Conservation (phyloP, 2,888 invertebrate species). For the Ametastegia equiseti region DNA sequence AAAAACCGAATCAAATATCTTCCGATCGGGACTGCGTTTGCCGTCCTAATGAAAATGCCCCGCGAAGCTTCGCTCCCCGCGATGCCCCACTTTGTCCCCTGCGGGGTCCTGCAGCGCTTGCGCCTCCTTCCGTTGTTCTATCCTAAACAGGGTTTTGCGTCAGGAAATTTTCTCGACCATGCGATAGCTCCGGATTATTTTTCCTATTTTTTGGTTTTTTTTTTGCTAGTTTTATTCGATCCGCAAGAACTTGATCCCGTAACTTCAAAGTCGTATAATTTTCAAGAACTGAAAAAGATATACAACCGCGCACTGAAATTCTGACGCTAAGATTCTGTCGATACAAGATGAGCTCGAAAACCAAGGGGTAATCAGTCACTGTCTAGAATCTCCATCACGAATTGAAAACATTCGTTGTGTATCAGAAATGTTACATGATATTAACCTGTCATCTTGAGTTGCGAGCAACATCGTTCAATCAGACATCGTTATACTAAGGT, state of each 20-base stretch:
- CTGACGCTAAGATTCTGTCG: slow-evolving; percentile 12
- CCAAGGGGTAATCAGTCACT: slow-evolving; percentile 7
- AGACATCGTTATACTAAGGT: neutral
- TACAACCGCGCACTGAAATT: slow-evolving; percentile 28
- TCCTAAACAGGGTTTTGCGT: slow-evolving; percentile 35
- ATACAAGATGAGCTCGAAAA: neutral
- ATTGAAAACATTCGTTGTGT: neutral
- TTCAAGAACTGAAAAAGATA: slow-evolving; percentile 26
- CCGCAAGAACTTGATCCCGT: slow-evolving; percentile 17
- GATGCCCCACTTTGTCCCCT: slow-evolving; percentile 16
- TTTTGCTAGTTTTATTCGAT: neutral
- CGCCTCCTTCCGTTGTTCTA: neutral
- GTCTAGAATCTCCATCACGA: neutral
- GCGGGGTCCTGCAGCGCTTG: slow-evolving; percentile 11
- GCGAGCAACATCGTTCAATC: neutral
- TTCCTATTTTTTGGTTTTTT: neutral
- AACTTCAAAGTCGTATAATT: slow-evolving; percentile 40
- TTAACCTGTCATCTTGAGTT: slow-evolving; percentile 7
- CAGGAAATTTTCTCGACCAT: neutral
- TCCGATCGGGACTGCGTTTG: slow-evolving; percentile 52
- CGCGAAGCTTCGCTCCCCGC: slow-evolving; percentile 62
- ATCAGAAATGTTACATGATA: neutral
- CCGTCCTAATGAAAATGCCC: slow-evolving; percentile 67
- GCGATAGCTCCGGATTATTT: neutral
- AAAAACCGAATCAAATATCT: slow-evolving; percentile 67